phyloP scores from a whole-genome alignment of 2,797 vertebrate genomes.

The Darevskia mixta region DNA sequence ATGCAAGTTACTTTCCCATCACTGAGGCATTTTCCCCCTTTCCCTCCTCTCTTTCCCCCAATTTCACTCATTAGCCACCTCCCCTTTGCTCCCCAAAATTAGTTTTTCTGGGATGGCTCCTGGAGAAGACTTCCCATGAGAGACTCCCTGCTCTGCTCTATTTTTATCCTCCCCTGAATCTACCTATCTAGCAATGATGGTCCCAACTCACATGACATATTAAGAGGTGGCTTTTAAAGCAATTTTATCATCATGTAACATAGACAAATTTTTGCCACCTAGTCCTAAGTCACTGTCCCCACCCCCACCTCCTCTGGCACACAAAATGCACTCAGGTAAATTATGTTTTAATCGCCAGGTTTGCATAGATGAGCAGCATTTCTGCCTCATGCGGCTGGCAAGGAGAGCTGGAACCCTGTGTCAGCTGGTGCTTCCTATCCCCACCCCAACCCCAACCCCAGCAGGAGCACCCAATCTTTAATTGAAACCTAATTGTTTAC shows the following conservation, averaged over 20 bases:
- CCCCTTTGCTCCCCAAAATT: neutral
- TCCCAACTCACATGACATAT: no score
- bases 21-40: neutral
- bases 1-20: neutral
- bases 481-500: constrained; percentile 77
- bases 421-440: constrained; percentile 21
- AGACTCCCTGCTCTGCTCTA: no score
- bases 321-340: constrained; percentile 15
- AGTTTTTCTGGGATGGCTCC: no score
- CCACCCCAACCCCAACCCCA: neutral
- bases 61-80: neutral
- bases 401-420: constrained; percentile 23
- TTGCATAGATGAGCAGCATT: constrained; percentile 4
- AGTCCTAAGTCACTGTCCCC: neutral
- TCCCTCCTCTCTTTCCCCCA: neutral
- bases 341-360: constrained; percentile 51
- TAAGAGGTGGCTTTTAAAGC: neutral
- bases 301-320: neutral
- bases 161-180: no score
- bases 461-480: constrained; percentile 59
- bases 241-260: neutral
- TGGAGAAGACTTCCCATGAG: no score
- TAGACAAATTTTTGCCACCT: constrained; percentile 18
- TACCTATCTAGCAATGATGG: no score
- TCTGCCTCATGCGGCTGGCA: constrained; percentile 26